These are phyloP conservation scores for Pycnomerus fuliginosus DNA, from an alignment of 2,888 invertebrate genomes.

Conservation along the genomic window DNA sequence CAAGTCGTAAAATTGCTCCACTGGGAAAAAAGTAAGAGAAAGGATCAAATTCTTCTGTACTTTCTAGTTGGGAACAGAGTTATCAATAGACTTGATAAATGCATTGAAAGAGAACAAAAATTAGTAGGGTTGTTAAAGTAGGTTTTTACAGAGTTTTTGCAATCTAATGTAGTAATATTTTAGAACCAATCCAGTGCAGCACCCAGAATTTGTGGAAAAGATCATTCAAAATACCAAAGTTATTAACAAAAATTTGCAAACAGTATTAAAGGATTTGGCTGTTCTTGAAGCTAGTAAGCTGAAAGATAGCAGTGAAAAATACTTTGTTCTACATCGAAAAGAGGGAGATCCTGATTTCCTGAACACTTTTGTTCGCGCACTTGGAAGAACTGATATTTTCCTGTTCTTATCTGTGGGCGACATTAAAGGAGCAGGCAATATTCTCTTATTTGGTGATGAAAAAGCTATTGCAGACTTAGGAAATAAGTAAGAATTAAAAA, in stretches of 20 bases:
- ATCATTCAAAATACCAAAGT: conserved; percentile 68
- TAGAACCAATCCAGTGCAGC: conserved; percentile 70
- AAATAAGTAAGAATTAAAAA: conserved; percentile 56
- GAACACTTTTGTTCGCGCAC: conserved; percentile 64
- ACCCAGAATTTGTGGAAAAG: conserved; percentile 72
- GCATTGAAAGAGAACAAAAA: conserved; percentile 66
- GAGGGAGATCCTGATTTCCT: conserved; percentile 81
- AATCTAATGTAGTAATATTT: conserved; percentile 27
- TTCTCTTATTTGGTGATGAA: conserved; percentile 59
- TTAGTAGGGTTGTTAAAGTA: conserved; percentile 73
- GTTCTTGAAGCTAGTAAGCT: conserved; percentile 66
- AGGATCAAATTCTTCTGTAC: conserved; percentile 63
- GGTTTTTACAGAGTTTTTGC: conserved; percentile 36
- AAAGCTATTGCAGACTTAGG: conserved; percentile 59
- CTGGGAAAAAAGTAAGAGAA: conserved; percentile 70
- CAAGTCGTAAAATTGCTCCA: conserved; percentile 68
- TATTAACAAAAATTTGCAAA: conserved; percentile 64
- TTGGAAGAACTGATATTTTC: conserved; percentile 60
- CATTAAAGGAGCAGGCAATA: conserved; percentile 61
- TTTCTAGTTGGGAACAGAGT: conserved; percentile 77
- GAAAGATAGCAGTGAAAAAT: conserved; percentile 57
- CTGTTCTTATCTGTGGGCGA: conserved; percentile 73
- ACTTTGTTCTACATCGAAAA: conserved; percentile 62
- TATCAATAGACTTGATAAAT: conserved; percentile 59
- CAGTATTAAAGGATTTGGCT: conserved; percentile 68